Conservation (phyloP, 2,113 vertebrate genomes). For the Irena cyanogastra region DNA sequence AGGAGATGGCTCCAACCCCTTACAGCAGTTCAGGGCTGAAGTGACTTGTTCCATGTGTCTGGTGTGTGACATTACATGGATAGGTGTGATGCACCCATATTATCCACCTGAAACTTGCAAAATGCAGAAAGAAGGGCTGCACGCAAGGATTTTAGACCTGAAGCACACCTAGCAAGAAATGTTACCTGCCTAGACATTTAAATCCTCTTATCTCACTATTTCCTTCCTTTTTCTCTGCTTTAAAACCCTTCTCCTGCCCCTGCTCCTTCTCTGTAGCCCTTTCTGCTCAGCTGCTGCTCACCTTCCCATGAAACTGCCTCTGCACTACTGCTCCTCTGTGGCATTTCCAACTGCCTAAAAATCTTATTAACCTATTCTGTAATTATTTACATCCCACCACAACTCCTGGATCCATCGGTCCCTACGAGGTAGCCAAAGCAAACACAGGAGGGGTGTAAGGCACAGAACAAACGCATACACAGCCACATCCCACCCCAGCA, state of each 20-base stretch:
- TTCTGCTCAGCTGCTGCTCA: neutral
- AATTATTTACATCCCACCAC: neutral
- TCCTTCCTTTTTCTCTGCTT: neutral
- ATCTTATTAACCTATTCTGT: neutral
- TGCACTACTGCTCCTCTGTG: neutral
- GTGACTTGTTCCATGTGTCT: accelerated
- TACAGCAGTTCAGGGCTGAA: neutral
- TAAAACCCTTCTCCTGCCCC: neutral
- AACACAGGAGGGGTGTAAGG: neutral
- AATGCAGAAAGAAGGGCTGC: neutral
- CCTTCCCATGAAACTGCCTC: neutral
- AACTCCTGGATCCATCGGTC: neutral
- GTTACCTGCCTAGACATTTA: neutral
- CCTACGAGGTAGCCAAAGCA: accelerated
- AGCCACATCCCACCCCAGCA: accelerated
- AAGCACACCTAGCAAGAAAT: neutral
- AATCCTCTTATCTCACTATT: neutral
- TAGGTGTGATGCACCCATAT: neutral
- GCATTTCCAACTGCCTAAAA: neutral
- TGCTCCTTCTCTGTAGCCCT: neutral
- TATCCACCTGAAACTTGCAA: neutral
- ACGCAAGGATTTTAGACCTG: accelerated
- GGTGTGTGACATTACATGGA: too few relatives aligned
- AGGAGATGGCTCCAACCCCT: accelerated
- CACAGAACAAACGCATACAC: neutral